Percentiles rank a stretch among this genome's conserved stretches.
Evolutionary conservation across 2,797 vertebrate species (phyloP).

Genomic region (Melanotaenia trifasciata): DNA sequence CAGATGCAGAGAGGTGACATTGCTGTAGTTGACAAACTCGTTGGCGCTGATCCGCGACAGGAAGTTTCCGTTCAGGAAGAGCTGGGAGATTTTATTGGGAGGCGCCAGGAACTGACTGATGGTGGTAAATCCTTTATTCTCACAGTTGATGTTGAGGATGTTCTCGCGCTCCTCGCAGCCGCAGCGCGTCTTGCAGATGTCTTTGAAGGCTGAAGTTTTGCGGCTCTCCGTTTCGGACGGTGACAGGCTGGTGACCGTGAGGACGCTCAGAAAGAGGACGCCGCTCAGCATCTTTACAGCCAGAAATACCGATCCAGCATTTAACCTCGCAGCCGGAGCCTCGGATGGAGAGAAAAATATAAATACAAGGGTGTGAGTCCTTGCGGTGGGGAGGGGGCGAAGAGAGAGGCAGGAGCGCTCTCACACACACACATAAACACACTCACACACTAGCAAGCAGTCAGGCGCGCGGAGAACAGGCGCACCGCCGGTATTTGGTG

Average conservation of each 20-base stretch:
- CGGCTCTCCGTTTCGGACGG: constrained; percentile 90
- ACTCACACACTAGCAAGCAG: constrained; percentile 19
- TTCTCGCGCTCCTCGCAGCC: constrained; percentile 96
- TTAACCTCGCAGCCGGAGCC: constrained; percentile 63
- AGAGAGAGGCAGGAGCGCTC: constrained; percentile 24
- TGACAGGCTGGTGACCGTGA: constrained; percentile 91
- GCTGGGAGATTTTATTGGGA: constrained; percentile 93
- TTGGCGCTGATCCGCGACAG: constrained; percentile 91
- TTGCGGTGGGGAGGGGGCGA: constrained; percentile 12
- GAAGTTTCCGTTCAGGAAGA: constrained; percentile 97
- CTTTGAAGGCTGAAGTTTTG: constrained; percentile 93
- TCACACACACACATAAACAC: constrained; percentile 22
- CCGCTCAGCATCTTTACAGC: constrained; percentile 96
- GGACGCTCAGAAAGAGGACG: constrained; percentile 93
- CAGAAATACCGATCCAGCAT: constrained; percentile 75
- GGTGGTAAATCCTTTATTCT: constrained; percentile 96
- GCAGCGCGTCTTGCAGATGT: constrained; percentile 96
- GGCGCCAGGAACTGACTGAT: constrained; percentile 92
- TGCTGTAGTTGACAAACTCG: constrained; percentile 95
- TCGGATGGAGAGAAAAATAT: constrained; percentile 7
- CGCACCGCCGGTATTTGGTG: constrained; percentile 39
- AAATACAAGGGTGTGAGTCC: constrained; percentile 27
- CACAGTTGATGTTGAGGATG: constrained; percentile 95
- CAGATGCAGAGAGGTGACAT: constrained; percentile 94
- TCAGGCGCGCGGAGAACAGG: constrained; percentile 27